Percentiles rank a stretch among this genome's conserved stretches.
Evolutionary conservation across 2,888 invertebrate genomes (phyloP).

Genomic region (Drosophila kanekoi): DNA sequence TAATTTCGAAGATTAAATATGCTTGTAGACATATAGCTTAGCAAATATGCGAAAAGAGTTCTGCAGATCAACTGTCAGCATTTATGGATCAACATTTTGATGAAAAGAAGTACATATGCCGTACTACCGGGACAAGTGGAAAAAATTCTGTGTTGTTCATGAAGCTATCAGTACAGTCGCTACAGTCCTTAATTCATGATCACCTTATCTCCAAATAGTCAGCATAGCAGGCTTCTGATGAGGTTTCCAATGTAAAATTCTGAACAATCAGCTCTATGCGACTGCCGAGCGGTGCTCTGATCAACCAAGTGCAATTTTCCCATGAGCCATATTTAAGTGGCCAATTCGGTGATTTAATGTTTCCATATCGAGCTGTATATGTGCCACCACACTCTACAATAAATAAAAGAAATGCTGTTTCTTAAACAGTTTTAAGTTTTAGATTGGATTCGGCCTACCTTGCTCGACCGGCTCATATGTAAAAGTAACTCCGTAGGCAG

Average conservation of each 20-base stretch:
- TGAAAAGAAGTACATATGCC: too few relatives aligned
- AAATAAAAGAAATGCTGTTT: background rate
- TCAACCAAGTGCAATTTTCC: conserved; percentile 92
- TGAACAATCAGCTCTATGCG: conserved; percentile 90
- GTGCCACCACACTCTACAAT: conserved; percentile 90
- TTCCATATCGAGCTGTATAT: conserved; percentile 88
- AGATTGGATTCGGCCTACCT: conserved; percentile 18
- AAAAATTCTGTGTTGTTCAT: too few relatives aligned
- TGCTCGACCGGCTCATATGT: background rate
- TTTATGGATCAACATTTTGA: too few relatives aligned
- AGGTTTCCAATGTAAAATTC: conserved; percentile 88
- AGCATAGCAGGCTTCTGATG: conserved; percentile 86
- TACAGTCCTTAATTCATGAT: background rate
- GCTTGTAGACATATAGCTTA: too few relatives aligned
- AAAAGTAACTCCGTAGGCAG: accelerated
- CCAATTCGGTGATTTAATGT: conserved; percentile 92
- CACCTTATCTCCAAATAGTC: conserved; percentile 92
- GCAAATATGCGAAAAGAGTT: too few relatives aligned
- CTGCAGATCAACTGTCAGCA: too few relatives aligned
- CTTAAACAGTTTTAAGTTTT: background rate
- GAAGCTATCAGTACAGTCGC: too few relatives aligned
- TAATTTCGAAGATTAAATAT: too few relatives aligned
- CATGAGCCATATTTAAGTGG: conserved; percentile 89
- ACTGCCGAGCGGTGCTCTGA: conserved; percentile 90
- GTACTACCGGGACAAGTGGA: too few relatives aligned